phyloP scores from a whole-genome alignment of 2,888 invertebrate species.

The Creontiades dilutus region DNA sequence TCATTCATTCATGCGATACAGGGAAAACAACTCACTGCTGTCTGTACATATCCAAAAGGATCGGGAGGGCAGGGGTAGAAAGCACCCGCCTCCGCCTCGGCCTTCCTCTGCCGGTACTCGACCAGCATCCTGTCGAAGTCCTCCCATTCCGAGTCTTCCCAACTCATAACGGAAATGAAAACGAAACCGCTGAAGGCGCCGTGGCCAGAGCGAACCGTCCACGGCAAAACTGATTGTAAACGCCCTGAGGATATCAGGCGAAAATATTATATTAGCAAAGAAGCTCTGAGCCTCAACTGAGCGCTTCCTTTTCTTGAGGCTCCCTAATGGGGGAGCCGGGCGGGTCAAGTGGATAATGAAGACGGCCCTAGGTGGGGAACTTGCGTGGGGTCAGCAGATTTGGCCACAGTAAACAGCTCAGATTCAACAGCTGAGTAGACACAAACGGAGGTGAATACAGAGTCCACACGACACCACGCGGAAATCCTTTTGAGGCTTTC shows the following conservation, averaged over 20 bases:
- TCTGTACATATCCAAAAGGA: constrained; percentile 74
- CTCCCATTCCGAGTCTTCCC: constrained; percentile 82
- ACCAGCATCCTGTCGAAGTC: constrained; percentile 81
- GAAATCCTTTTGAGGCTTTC: too few relatives aligned
- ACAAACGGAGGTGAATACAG: too few relatives aligned
- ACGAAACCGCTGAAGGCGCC: constrained; percentile 26
- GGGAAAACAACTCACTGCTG: constrained; percentile 73
- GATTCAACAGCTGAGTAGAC: neutral
- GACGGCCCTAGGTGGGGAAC: constrained; percentile 53
- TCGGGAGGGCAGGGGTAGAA: constrained; percentile 78
- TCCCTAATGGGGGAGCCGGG: constrained; percentile 54
- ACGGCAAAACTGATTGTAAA: neutral
- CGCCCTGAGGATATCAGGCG: neutral
- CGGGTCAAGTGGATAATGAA: constrained; percentile 70
- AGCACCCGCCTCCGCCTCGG: constrained; percentile 74
- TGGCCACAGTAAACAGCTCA: constrained; percentile 24
- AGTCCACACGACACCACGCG: too few relatives aligned
- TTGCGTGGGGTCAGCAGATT: constrained; percentile 62
- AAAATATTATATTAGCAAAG: neutral
- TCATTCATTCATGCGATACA: too few relatives aligned
- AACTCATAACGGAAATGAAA: constrained; percentile 75
- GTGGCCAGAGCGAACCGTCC: neutral
- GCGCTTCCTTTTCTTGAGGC: constrained; percentile 66
- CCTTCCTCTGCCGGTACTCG: constrained; percentile 78
- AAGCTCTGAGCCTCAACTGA: constrained; percentile 59